Percentiles rank a stretch among this genome's conserved stretches.
These are phyloP conservation scores for Rhamnusium bicolor DNA, from an alignment of 2,888 invertebrate genomes.

Conservation along the genomic window DNA sequence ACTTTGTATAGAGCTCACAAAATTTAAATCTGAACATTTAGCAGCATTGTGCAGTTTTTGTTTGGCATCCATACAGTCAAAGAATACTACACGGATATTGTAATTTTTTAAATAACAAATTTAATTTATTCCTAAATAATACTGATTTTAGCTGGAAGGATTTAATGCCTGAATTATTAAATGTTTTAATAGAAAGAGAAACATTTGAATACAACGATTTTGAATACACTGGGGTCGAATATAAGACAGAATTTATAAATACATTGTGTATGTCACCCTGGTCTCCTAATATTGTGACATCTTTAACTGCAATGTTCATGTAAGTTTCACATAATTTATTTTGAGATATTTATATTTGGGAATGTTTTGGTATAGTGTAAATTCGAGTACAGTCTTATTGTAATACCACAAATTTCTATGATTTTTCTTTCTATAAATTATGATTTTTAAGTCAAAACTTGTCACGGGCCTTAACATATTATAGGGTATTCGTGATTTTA, in stretches of 20 bases:
- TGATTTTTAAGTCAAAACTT: too few species aligned
- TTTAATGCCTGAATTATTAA: conserved; percentile 77
- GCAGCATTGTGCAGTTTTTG: conserved; percentile 75
- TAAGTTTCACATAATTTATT: conserved; percentile 64
- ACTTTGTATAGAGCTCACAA: conserved; percentile 72
- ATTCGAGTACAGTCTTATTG: too few species aligned
- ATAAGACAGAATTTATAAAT: conserved; percentile 76
- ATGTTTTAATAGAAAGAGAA: conserved; percentile 73
- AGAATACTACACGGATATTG: conserved; percentile 72
- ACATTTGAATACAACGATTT: conserved; percentile 74
- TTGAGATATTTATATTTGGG: background rate
- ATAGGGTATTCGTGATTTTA: too few species aligned
- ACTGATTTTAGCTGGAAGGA: conserved; percentile 77
- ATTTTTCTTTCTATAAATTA: too few species aligned
- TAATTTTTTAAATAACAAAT: conserved; percentile 49
- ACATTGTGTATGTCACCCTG: conserved; percentile 77
- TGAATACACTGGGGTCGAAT: conserved; percentile 76
- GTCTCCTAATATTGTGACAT: conserved; percentile 76
- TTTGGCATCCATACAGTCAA: conserved; percentile 72
- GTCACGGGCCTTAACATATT: too few species aligned
- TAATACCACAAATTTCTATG: too few species aligned
- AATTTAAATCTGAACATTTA: conserved; percentile 73
- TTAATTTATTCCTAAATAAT: background rate
- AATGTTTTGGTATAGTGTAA: too few species aligned
- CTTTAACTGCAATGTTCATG: conserved; percentile 80